Conservation (phyloP, 2,113 vertebrate genomes). For the Semnornis frantzii region DNA sequence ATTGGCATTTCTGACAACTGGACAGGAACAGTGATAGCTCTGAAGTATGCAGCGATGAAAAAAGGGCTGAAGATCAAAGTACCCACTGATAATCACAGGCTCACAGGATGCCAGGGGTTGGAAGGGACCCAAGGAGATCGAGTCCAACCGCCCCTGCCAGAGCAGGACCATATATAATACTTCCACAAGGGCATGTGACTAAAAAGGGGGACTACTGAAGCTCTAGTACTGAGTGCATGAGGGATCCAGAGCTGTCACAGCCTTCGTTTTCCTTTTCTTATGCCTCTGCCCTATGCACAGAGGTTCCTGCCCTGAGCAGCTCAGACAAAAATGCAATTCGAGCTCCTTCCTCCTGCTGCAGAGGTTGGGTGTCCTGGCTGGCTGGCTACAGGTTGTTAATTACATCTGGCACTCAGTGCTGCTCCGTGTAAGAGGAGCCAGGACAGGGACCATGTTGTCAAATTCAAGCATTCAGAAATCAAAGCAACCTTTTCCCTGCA, state of each 20-base stretch:
- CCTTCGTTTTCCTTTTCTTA: neutral
- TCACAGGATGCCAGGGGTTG: too few relatives aligned
- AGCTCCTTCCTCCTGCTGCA: neutral
- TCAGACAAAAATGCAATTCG: neutral
- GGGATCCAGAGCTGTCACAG: neutral
- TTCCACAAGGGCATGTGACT: neutral
- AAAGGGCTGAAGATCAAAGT: neutral
- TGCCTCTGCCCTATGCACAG: neutral
- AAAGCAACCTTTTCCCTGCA: neutral
- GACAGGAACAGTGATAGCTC: neutral
- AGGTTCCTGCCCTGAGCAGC: neutral
- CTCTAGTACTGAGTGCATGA: neutral
- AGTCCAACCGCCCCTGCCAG: too few relatives aligned
- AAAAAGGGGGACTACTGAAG: neutral
- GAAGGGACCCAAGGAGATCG: too few relatives aligned
- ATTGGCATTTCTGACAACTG: slow-evolving; percentile 3
- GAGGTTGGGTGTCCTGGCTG: neutral
- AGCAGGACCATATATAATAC: too few relatives aligned
- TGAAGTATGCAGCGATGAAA: neutral
- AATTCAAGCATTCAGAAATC: neutral
- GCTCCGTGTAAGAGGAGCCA: neutral
- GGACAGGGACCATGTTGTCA: neutral
- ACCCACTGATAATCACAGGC: neutral
- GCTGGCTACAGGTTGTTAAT: neutral
- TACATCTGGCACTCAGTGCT: rapidly evolving